These are phyloP conservation scores for Ganaspis brasiliensis DNA, from an alignment of 2,888 invertebrate species.

Conservation along the genomic window DNA sequence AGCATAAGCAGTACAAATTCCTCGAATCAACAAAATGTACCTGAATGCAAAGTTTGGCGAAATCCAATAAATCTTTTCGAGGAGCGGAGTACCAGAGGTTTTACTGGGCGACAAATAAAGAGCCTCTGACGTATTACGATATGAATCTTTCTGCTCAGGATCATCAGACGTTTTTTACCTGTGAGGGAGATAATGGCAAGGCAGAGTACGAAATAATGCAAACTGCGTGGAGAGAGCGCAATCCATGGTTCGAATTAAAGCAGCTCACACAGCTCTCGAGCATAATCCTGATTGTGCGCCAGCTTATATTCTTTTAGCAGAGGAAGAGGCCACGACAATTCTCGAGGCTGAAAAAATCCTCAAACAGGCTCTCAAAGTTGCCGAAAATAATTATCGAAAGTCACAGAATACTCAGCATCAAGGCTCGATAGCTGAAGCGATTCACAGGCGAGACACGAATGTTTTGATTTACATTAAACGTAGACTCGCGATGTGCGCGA, in stretches of 20 bases:
- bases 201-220: constrained; percentile 97
- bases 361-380: constrained; percentile 91
- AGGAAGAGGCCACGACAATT: constrained; percentile 97
- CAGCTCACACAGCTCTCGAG: constrained; percentile 94
- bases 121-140: constrained; percentile 98
- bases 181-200: constrained; percentile 93
- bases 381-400: constrained; percentile 90
- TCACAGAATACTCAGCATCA: constrained; percentile 92
- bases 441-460: constrained; percentile 92
- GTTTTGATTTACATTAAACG: constrained; percentile 97
- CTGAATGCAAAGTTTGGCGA: constrained; percentile 97
- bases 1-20: constrained; percentile 71
- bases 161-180: constrained; percentile 97
- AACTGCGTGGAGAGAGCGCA: constrained; percentile 97
- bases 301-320: constrained; percentile 96
- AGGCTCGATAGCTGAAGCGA: constrained; percentile 87
- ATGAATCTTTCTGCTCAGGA: constrained; percentile 99
- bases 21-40: constrained; percentile 82
- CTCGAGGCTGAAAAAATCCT: constrained; percentile 92
- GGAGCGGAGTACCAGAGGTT: constrained; percentile 99
- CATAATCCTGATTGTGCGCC: constrained; percentile 96
- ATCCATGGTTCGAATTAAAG: constrained; percentile 94
- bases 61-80: constrained; percentile 96
- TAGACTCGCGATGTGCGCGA: constrained; percentile 97
- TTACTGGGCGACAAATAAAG: constrained; percentile 94